These are phyloP conservation scores for Podargus strigoides DNA, from an alignment of 2,797 vertebrate genomes.

Conservation along the genomic window DNA sequence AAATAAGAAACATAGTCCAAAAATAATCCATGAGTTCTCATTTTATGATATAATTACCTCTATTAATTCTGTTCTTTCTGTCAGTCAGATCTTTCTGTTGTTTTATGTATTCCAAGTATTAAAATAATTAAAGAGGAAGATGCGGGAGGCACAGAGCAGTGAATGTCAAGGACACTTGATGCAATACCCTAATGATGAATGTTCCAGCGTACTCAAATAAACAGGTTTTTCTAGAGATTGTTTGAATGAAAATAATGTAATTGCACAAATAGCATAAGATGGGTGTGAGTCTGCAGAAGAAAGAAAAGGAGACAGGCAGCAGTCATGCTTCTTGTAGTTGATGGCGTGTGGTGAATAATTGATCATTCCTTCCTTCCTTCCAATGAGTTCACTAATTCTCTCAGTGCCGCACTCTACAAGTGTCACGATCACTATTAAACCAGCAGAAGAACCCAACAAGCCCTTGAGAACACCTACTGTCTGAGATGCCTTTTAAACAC, in stretches of 20 bases:
- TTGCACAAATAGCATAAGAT: slow-evolving; percentile 47
- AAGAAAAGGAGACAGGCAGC: slow-evolving; percentile 7
- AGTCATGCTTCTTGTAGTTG: slow-evolving; percentile 45
- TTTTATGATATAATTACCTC: not conserved
- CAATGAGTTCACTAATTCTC: slow-evolving; percentile 68
- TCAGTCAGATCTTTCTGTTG: not conserved
- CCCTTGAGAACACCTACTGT: slow-evolving; percentile 36
- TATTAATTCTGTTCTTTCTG: not conserved
- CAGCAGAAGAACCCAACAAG: slow-evolving; percentile 37
- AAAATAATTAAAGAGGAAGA: slow-evolving; percentile 49
- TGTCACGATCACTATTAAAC: slow-evolving; percentile 58
- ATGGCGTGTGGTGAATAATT: slow-evolving; percentile 69
- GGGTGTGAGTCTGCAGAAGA: not conserved
- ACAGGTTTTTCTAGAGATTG: slow-evolving; percentile 43
- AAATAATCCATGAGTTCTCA: not conserved
- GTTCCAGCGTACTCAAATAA: slow-evolving; percentile 45
- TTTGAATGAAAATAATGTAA: slow-evolving; percentile 65
- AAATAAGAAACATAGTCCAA: not conserved
- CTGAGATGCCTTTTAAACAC: slow-evolving; percentile 56
- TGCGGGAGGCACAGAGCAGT: not conserved
- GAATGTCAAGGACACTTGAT: slow-evolving; percentile 50
- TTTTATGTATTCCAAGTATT: slow-evolving; percentile 30
- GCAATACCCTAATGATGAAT: slow-evolving; percentile 15
- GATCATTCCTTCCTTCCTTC: slow-evolving; percentile 50
- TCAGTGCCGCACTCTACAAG: slow-evolving; percentile 32